Conservation (phyloP, 2,113 vertebrate genomes). For the Podiceps cristatus region DNA sequence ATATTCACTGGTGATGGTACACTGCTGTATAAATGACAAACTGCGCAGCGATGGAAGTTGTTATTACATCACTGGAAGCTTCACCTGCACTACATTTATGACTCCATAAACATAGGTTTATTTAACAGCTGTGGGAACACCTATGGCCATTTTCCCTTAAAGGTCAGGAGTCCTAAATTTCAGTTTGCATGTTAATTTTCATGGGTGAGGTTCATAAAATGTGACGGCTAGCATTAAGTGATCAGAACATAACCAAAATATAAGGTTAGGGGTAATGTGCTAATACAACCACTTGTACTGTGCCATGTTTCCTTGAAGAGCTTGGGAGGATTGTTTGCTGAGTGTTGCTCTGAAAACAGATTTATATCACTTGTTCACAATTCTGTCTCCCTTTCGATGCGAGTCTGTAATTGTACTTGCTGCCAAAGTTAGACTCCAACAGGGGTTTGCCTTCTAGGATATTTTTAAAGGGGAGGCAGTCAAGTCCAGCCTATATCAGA, state of each 20-base stretch:
- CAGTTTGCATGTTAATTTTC: conserved; percentile 22
- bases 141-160: conserved; percentile 57
- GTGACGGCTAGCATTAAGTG: neutral
- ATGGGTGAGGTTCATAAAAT: conserved; percentile 36
- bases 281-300: neutral
- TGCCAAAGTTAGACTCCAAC: neutral
- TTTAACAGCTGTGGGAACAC: conserved; percentile 76
- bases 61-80: conserved; percentile 75
- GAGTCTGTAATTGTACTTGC: neutral
- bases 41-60: conserved; percentile 70
- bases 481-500: neutral
- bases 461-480: neutral
- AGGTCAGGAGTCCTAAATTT: conserved; percentile 72
- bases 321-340: neutral
- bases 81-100: conserved; percentile 76
- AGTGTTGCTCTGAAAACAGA: conserved; percentile 23
- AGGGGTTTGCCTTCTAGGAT: neutral
- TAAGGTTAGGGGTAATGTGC: neutral
- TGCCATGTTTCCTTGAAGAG: neutral
- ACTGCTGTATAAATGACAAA: conserved; percentile 82
- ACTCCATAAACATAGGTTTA: conserved; percentile 69
- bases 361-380: neutral
- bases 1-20: conserved; percentile 76
- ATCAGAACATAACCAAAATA: neutral
- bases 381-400: neutral